These are phyloP conservation scores for Hydra vulgaris DNA, from an alignment of 30 jellyfish, hydroid and myxozoan genomes.

Conservation along the genomic window DNA sequence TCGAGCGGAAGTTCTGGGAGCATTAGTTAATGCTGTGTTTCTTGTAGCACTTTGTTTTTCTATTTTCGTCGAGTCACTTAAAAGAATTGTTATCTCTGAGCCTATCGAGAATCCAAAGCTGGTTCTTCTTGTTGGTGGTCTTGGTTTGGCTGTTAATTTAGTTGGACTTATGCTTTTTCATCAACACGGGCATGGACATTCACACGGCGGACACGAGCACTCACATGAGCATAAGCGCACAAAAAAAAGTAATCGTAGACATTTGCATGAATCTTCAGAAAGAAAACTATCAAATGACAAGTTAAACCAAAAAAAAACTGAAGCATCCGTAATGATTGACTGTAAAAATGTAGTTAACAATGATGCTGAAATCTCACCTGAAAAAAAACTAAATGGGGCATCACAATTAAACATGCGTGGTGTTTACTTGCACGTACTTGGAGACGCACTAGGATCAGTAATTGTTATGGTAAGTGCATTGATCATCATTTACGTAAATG, in stretches of 20 bases:
- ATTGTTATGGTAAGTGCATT: constrained; percentile 89
- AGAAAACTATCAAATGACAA: neutral
- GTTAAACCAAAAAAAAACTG: neutral
- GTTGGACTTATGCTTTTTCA: constrained; percentile 87
- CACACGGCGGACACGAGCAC: constrained; percentile 20
- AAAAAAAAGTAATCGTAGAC: neutral
- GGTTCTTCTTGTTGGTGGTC: constrained; percentile 62
- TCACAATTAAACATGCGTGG: constrained; percentile 92
- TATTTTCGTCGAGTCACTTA: constrained; percentile 66
- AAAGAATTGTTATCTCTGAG: constrained; percentile 73
- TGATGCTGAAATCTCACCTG: neutral
- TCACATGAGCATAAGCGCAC: neutral
- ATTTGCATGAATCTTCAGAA: neutral
- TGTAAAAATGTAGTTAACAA: too few relatives aligned
- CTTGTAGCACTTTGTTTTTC: constrained; percentile 91
- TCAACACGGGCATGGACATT: constrained; percentile 90
- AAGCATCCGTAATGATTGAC: neutral
- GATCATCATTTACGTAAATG: constrained; percentile 68
- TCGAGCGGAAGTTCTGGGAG: constrained; percentile 96
- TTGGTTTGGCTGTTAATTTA: constrained; percentile 76
- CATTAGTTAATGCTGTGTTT: constrained; percentile 88
- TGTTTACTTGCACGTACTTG: constrained; percentile 79
- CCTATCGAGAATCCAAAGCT: constrained; percentile 53
- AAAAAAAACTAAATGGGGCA: constrained; percentile 10
- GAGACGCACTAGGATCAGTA: constrained; percentile 98